Evolutionary conservation across 2,113 vertebrate genomes (phyloP), one percentile per base, ranked within the genome.

Genomic region (Camelus bactrianus): DNA sequence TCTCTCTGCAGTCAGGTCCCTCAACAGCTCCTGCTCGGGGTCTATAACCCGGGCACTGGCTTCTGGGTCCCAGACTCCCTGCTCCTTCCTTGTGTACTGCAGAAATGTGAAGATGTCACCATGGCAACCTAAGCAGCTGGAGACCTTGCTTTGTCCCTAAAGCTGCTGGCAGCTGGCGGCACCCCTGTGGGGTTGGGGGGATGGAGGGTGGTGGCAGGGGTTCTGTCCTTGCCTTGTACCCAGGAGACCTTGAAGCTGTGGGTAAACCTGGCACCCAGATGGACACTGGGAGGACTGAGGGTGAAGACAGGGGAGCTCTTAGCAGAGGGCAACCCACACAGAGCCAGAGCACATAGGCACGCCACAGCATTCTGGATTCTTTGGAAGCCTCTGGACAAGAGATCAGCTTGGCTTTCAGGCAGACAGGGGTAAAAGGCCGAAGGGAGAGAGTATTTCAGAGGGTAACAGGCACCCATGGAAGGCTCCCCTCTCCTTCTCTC

Each of bases 51-150:
- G 50, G 30, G 6, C 2, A 30, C 69, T 35, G 42, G 76, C n/a
- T 79, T 70, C 62, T 50, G 32, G 65, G 35, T 82, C 60, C 92
- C 22, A 42, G 75, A 70, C 42, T 52, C 91, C 83, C 89, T 80
- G 62, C 28, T 60, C 64, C 38, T 84, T 82, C 32, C 76, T 5
- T 11, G 72, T 8, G 24, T 64, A 38, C 30, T 60, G n/a, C 69
- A 92, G 75, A 79, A 48, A 75, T 5, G 32, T 13, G 28, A 82
- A 85, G 50, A 52, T 19, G 84, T 88, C 84, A 70, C 97, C 38
- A 76, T 73, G 89, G 72, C 65, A 96, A 95, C 85, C 32, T 6
- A 19, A 73, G 65, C 90, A 60, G 24, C 70, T 90, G 52, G 92
- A 86, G 83, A 90, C 38, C 85, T 79, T 52, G 56, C 48, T 82